Base-by-base conservation (phyloP, 2,888 invertebrate species). In the Ectropis crepuscularia region DNA sequence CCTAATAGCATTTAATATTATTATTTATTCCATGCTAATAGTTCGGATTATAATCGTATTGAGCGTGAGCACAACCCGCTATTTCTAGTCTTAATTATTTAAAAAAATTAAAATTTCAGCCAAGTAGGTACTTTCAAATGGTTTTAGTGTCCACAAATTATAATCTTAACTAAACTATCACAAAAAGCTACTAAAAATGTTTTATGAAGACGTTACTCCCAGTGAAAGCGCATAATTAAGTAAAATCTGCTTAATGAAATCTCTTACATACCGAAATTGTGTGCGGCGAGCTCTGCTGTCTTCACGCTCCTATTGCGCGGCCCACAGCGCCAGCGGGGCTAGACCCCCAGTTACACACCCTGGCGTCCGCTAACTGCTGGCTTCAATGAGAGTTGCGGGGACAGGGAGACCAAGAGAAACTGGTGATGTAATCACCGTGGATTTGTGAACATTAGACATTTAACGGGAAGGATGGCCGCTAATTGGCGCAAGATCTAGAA, bases 291-390 rank as follows among this genome's bases (percentile, higher is more conserved):
- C n/a, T n/a, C n/a, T n/a, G n/a, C 49, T 68, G 54, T 58, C 77
- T 85, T 86, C 86, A 85, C 85, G 85, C 80, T 86, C 83, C 82
- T 85, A 73, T 83, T 80, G 63, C 63, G 74, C 75, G 73, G 73
- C 75, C 75, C 75, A 75, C 74, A 76, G 37, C 50, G 65, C 60
- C 65, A 72, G 61, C 41, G 53, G 61, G 66, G 49, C 47, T 58
- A 71, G 75, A 73, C 63, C 72, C 46, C 63, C 69, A 49, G 65
- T 58, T 60, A 60, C 47, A 37, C 48, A 4, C 38, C 8, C 7
- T 6, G 57, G 16, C 37, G 28, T 46, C 28, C 58, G 12, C 7
- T 55, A 28, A 54, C 54, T 45, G 6, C 53, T 6, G 28, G 8
- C n/a, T 49, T 59, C 6, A 43, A 51, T 46, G 5, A 9, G 28